phyloP scores from a whole-genome alignment of 1,140 invertebrate genomes.

The Wasmannia auropunctata region DNA sequence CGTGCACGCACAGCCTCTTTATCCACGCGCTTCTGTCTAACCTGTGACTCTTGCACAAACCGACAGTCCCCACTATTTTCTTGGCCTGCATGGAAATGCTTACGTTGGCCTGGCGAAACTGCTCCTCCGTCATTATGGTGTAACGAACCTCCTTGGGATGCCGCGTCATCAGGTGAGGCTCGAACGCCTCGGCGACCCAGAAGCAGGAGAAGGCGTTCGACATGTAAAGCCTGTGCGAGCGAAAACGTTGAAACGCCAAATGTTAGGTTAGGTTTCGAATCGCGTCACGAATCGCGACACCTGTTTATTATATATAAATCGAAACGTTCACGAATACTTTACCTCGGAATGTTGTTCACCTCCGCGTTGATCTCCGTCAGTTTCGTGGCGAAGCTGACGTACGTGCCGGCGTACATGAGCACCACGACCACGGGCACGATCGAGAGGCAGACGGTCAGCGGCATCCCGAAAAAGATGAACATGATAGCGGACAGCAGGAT shows the following conservation, averaged over 20 bases:
- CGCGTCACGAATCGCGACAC: no score
- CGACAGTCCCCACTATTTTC: slow-evolving; percentile 84
- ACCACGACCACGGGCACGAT: slow-evolving; percentile 84
- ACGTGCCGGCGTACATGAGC: slow-evolving; percentile 83
- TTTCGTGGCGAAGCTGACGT: slow-evolving; percentile 81
- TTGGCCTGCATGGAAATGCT: slow-evolving; percentile 75
- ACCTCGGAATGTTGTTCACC: slow-evolving; percentile 82
- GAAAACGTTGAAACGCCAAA: not conserved
- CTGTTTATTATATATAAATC: no score
- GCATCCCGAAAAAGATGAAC: slow-evolving; percentile 86
- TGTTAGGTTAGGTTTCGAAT: not conserved
- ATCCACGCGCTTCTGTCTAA: slow-evolving; percentile 85
- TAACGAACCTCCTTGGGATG: slow-evolving; percentile 77
- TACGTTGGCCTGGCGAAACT: slow-evolving; percentile 78
- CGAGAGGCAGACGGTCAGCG: slow-evolving; percentile 83
- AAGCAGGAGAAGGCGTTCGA: slow-evolving; percentile 85
- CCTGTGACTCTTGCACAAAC: slow-evolving; percentile 81
- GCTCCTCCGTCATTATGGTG: slow-evolving; percentile 79
- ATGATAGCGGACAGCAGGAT: slow-evolving; percentile 84
- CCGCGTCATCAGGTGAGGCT: slow-evolving; percentile 75
- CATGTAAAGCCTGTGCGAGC: slow-evolving; percentile 82
- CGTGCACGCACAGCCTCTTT: slow-evolving; percentile 84
- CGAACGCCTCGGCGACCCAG: slow-evolving; percentile 85
- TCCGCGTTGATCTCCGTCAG: slow-evolving; percentile 82
- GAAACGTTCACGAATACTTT: not conserved